These are phyloP conservation scores for Drosophila triauraria DNA, from an alignment of 1,140 invertebrate genomes.

Conservation along the genomic window DNA sequence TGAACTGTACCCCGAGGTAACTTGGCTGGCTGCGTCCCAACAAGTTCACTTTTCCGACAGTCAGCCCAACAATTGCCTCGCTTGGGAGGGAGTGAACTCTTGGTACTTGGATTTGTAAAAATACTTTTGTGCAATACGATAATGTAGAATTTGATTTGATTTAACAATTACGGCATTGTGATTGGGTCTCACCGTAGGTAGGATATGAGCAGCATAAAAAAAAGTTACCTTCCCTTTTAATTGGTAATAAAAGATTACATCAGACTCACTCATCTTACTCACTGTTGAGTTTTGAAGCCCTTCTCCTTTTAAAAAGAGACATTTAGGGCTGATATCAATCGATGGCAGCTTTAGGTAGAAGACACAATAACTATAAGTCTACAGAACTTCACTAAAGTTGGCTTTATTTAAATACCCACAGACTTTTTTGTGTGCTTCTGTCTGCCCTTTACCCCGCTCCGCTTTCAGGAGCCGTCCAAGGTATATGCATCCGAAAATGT, in stretches of 20 bases:
- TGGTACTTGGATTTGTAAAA: slow-evolving; percentile 20
- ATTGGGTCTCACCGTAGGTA: slow-evolving; percentile 40
- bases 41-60: slow-evolving; percentile 72
- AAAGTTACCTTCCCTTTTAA: slow-evolving; percentile 47
- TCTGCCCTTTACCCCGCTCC: neutral
- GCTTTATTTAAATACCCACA: slow-evolving; percentile 67
- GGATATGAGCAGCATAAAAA: neutral
- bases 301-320: neutral
- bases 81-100: slow-evolving; percentile 1
- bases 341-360: slow-evolving; percentile 21
- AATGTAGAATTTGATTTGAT: slow-evolving; percentile 58
- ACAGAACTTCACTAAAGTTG: slow-evolving; percentile 34
- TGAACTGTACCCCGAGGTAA: slow-evolving; percentile 59
- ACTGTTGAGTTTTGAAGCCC: neutral
- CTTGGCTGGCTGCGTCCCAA: slow-evolving; percentile 34
- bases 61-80: slow-evolving; percentile 65
- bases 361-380: slow-evolving; percentile 67
- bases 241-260: slow-evolving; percentile 44
- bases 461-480: slow-evolving; percentile 8
- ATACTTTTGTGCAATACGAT: slow-evolving; percentile 25
- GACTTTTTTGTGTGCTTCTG: slow-evolving; percentile 42
- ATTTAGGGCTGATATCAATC: slow-evolving; percentile 27
- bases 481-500: slow-evolving; percentile 28
- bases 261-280: neutral
- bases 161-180: slow-evolving; percentile 56